Conservation (phyloP, 2,888 invertebrate genomes). For the Lycocerus yunnanus region DNA sequence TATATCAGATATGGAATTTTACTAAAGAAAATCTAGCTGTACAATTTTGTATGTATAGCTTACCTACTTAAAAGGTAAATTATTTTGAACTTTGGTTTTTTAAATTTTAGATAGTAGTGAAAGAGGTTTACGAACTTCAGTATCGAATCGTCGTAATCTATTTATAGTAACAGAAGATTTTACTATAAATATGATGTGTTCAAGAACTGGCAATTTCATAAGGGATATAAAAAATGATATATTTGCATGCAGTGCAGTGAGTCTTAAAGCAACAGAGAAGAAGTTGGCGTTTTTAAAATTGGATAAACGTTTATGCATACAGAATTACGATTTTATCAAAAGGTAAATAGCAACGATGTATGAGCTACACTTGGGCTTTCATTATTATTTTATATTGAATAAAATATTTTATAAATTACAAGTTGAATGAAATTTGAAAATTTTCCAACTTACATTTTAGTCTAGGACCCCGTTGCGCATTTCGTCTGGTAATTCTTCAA, state of each 20-base stretch:
- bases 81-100: not conserved
- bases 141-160: not conserved
- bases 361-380: too few species aligned
- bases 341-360: too few species aligned
- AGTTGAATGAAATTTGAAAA: too few species aligned
- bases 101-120: not conserved
- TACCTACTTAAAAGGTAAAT: not conserved
- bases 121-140: not conserved
- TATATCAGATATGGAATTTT: not conserved
- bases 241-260: not conserved
- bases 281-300: not conserved
- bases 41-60: not conserved
- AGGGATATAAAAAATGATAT: not conserved
- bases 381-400: too few species aligned
- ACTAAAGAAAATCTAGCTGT: not conserved
- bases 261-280: not conserved
- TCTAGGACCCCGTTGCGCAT: too few species aligned
- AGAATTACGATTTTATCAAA: not conserved
- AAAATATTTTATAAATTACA: too few species aligned
- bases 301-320: not conserved
- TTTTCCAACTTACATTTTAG: too few species aligned
- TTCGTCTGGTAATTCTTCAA: too few species aligned
- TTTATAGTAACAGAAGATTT: not conserved
- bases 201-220: not conserved
- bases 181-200: not conserved